Percentiles rank a stretch among this genome's conserved stretches.
phyloP scores from a whole-genome alignment of 2,888 invertebrate species.

The Machimus atricapillus region DNA sequence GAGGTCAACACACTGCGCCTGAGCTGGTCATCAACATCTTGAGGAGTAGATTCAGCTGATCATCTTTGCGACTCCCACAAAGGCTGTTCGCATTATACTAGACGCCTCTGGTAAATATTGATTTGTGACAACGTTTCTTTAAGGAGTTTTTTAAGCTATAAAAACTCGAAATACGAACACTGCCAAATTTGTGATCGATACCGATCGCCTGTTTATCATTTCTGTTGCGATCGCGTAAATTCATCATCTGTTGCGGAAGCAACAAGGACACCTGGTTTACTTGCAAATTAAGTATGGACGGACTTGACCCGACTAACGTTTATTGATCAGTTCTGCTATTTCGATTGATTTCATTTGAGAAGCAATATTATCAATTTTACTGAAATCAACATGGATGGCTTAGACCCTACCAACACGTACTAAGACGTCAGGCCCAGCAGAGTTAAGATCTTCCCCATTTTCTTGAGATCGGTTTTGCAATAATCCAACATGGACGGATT shows the following conservation, averaged over 20 bases:
- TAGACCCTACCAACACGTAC: not conserved
- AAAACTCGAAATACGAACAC: constrained; percentile 4
- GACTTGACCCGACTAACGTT: constrained; percentile 18
- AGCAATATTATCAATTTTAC: not conserved
- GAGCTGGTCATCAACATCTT: constrained; percentile 22
- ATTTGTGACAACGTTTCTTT: constrained; percentile 1
- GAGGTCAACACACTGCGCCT: constrained; percentile 17
- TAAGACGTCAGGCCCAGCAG: not conserved
- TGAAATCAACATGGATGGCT: not conserved
- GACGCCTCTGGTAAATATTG: constrained; percentile 46
- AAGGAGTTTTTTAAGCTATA: not conserved
- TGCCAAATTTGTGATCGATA: constrained; percentile 30
- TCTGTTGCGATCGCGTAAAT: not conserved
- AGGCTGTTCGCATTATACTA: not conserved
- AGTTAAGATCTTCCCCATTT: not conserved
- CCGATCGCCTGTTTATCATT: not conserved
- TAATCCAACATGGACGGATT: constrained; percentile 4
- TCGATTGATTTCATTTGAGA: not conserved
- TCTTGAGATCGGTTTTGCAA: not conserved
- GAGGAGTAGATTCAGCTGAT: not conserved
- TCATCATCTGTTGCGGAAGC: not conserved
- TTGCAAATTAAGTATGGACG: not conserved
- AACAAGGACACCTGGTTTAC: not conserved
- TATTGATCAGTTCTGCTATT: not conserved
- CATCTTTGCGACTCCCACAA: not conserved